Base-by-base conservation (phyloP, 35 echinoderm and acorn worm genomes). In the Lytechinus variegatus region DNA sequence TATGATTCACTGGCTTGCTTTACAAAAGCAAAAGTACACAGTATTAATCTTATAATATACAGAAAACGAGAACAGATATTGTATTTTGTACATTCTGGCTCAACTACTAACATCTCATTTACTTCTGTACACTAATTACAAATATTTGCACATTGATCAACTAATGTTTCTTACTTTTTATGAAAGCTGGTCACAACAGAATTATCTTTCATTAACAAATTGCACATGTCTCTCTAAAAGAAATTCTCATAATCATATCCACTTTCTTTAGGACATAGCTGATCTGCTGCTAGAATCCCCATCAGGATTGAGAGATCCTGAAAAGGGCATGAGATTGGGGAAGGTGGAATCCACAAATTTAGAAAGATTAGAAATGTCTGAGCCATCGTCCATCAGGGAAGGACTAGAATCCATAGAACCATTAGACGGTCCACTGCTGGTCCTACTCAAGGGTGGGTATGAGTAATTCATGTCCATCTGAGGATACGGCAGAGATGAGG, bases 291-390 rank as follows among this genome's bases (percentile, higher is more conserved):
- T 79, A 19, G 66, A 16, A 79, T 79, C 66, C 8, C 19, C 19
- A 24, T 93, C 92, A 9, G 52, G 92, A 93, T 93, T 93, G 52
- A 93, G 54, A 10, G 92, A 93, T 13, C 92, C 54, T 57, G 92
- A 21, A 93, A 55, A 93, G 10, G 92, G 92, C 92, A 93, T 54
- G 53, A 93, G 52, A 93, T 57, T 57, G 11, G 92, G 92, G 53
- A 93, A 93, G 92, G 29, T 57, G 92, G 92, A 93, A 12, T 93
- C 92, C 4, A 93, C 92, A 57, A 93, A 93, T 54, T 57, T 93
- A 10, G 92, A 27, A 19, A 93, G 92, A 57, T 57, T 93, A 16
- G 92, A 93, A 5, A 93, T 54, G 53, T 93, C 92, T 28, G 92
- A 93, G 54, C 27, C 54, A 7, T 93, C 55, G 11, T 54, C 54